Evolutionary conservation across 2,888 invertebrate genomes (phyloP), one percentile per base, ranked within the genome.

Genomic region (Trachelus stipa): DNA sequence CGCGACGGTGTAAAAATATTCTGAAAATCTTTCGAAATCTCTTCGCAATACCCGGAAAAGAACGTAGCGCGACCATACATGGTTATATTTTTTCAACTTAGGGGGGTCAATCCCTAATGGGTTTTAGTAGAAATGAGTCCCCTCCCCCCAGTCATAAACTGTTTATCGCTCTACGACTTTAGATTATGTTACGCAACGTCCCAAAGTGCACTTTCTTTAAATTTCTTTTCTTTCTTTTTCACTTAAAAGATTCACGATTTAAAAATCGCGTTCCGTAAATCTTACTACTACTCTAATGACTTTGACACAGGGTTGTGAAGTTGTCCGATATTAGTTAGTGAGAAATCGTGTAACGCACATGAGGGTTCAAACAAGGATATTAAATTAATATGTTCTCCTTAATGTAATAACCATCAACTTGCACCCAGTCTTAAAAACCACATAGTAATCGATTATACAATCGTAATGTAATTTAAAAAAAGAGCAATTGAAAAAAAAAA

Each of bases 251-350:
- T 23, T 4, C 71, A 71, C 71, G 71, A 31, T 35, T 76, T 31
- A 78, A 23, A 56, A 56, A 56, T 56, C 56, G 56, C 2, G 23
- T 9, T 79, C 76, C n/a, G 68, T 15, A 75, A 78, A 75, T 79
- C 23, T 84, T 80, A 81, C 80, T 76, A 81, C 79, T 84, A 80
- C 81, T 78, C 80, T 79, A 79, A 79, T 76, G 77, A 82, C 37
- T 71, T 73, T 31, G 35, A 68, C 71, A 23, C 69, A 68, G 34
- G 3, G 77, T 69, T 78, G 75, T 71, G 73, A 79, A 83, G 79
- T 83, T 79, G 74, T 78, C 74, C 74, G 68, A 77, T 80, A 77
- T 71, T 75, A 71, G 74, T 34, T 30, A 69, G 31, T 56, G 68
- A 75, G 56, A 15, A 35, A 23, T 73, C 76, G n/a, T 68, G 31